These are phyloP conservation scores for Carollia perspicillata DNA, from an alignment of 2,113 vertebrate species.

Conservation along the genomic window DNA sequence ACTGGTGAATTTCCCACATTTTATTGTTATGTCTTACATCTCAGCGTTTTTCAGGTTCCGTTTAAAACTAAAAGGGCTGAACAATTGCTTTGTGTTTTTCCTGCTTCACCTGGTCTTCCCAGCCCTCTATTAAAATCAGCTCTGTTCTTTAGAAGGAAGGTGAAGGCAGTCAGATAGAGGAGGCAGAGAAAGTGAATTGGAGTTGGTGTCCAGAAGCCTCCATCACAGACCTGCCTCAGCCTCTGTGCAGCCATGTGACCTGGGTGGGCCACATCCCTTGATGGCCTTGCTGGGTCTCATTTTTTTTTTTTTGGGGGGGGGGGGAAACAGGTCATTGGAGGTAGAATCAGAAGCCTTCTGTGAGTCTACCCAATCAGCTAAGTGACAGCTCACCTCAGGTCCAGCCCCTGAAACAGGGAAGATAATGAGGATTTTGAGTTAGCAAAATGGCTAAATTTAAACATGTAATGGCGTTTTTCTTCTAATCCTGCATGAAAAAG, in stretches of 20 bases:
- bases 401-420: neutral
- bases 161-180: neutral
- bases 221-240: neutral
- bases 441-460: neutral
- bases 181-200: neutral
- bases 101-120: neutral
- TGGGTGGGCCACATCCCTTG: neutral
- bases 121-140: neutral
- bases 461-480: neutral
- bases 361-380: neutral
- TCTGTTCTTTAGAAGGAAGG: neutral
- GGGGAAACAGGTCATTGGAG: neutral
- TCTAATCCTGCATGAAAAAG: neutral
- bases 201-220: neutral
- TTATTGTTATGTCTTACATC: neutral
- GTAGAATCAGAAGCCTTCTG: neutral
- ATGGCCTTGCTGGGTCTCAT: neutral
- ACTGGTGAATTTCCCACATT: neutral
- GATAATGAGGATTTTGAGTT: neutral
- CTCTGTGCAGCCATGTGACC: neutral
- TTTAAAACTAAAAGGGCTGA: conserved; percentile 22
- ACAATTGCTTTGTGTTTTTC: neutral
- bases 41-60: neutral
- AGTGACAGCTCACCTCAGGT: neutral
- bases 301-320: neutral